Evolutionary conservation across 2,797 vertebrate species (phyloP), one percentile per base, ranked within the genome.

Genomic region (Semaprochilodus insignis): DNA sequence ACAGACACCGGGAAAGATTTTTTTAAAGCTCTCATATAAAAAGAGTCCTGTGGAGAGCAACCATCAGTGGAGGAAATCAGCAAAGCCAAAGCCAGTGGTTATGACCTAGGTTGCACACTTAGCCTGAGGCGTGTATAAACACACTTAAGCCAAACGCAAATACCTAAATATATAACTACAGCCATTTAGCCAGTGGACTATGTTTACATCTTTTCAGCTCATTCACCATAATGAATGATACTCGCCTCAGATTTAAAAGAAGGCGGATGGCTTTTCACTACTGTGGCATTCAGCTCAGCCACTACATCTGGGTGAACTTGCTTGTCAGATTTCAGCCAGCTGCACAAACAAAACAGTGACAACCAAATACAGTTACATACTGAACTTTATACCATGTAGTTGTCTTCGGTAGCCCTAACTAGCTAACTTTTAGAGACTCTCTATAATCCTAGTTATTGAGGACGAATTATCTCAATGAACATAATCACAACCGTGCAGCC

Each of bases 71-170:
- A 80, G 44, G 23, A 80, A 80, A 63, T 52, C 16, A 72, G 48
- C 27, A 34, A 19, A 73, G 25, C 27, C 17, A 57, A 57, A 25
- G 25, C 8, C 23, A 6, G 34, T 6, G 2, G 60, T 74, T 81
- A 54, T 27, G 62, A 23, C 55, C 21, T 63, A 51, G 31, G 48
- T 48, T 71, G 23, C 16, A 60, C 31, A 13, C 62, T 27, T 25
- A 60, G 57, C 36, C 74, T 48, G 57, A n/a, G 34, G 55, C 36
- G 15, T 62, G 40, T 76, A 62, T 25, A 62, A 57, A 62, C 11
- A 69, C 31, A 36, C 27, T 40, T 51, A 78, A 6, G 25, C 23
- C 71, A 34, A 74, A 57, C 36, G 72, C 72, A 74, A 74, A 74
- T 19, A 74, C 3, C 23, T 27, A 72, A 52, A 27, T 2, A 72